Evolutionary conservation across 2,113 vertebrate species (phyloP).

Genomic region (Prionailurus bengalensis): DNA sequence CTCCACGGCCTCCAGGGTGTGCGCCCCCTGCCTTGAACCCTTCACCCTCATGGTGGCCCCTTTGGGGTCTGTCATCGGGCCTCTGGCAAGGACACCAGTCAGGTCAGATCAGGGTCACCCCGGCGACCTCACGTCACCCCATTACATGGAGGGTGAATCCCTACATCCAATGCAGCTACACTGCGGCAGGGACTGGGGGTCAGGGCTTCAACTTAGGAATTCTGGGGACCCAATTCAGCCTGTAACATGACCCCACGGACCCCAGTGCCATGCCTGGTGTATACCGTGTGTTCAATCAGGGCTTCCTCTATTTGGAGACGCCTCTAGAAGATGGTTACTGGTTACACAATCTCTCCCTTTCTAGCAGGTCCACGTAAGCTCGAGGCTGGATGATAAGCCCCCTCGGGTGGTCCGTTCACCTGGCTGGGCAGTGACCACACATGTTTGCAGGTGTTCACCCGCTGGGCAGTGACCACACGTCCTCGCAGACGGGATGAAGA

Average conservation of each 20-base stretch:
- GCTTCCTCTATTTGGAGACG: not conserved
- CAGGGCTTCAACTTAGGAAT: not conserved
- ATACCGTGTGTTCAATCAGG: not conserved
- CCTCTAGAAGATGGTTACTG: not conserved
- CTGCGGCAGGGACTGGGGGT: not conserved
- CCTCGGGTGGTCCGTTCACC: not conserved
- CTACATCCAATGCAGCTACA: not conserved
- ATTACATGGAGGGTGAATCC: not conserved
- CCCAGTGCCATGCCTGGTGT: not conserved
- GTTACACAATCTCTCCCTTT: not conserved
- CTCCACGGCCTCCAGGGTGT: accelerated
- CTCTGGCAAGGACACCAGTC: not conserved
- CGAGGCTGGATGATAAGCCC: not conserved
- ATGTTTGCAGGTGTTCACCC: not conserved
- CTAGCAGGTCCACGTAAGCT: not conserved
- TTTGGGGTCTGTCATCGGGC: accelerated
- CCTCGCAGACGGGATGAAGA: not conserved
- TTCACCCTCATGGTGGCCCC: too few relatives aligned
- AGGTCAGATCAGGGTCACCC: not conserved
- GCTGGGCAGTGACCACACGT: too few relatives aligned
- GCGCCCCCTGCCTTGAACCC: not conserved
- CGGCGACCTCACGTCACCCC: not conserved
- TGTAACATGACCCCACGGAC: not conserved
- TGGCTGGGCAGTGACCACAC: too few relatives aligned
- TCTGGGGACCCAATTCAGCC: not conserved